Evolutionary conservation across 1,140 invertebrate species (phyloP), one percentile per base, ranked within the genome.

Genomic region (Idris sp.): DNA sequence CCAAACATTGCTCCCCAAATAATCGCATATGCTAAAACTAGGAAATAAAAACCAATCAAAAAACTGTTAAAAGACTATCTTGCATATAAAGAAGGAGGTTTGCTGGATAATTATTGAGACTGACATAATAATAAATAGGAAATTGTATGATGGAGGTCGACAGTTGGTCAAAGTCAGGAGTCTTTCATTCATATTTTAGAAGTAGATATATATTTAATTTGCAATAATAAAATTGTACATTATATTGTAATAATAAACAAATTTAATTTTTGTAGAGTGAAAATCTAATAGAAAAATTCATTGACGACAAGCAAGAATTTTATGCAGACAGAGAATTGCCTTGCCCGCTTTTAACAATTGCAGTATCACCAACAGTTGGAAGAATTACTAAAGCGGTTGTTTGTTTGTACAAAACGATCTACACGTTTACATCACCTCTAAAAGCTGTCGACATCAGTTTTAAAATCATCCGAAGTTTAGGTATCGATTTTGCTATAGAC

Each of bases 131-230:
- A 5, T 41, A 54, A 28, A 41, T 54, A 13, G 26, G 30, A 7
- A 54, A 54, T 11, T 28, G 9, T n/a, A 30, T 26, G 51, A 6
- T 54, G 51, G 51, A 40, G 51, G 30, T 36, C 51, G 26, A 31
- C 44, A 31, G 1, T 48, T 8, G 16, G 22, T 16, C 44, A 33
- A 13, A 48, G 44, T 33, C 26, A 16, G 1, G 44, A 48, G 8
- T 48, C 30, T 3, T 31, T 48, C 10, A 31, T 48, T 13, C 28
- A 48, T 35, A 11, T 33, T 14, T 6, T 48, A 28, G 1, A 33
- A 33, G 44, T 48, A 33, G 11, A 30, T 2, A n/a, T 4, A 36
- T 36, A 13, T 3, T 38, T 4, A 41, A 43, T 18, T n/a, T 18
- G 9, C 8, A 18, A 18, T 40, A 31, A 31, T 7, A 7, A 31